Conservation (phyloP, 2,888 invertebrate genomes). For the Drosophila meridiana region DNA sequence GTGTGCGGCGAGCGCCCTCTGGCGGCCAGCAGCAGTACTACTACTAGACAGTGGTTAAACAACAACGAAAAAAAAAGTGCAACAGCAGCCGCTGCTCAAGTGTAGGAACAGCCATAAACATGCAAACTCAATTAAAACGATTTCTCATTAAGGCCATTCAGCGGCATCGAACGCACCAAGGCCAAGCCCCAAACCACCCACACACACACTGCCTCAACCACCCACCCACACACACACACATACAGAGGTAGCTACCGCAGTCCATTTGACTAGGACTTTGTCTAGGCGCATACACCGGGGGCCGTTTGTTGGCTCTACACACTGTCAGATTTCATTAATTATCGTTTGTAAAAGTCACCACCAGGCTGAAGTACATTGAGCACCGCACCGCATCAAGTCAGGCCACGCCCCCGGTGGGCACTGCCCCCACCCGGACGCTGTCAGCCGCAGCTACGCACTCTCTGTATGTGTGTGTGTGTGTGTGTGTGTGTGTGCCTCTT, state of each 20-base stretch:
- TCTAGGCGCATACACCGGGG: constrained; percentile 2
- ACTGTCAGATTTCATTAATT: constrained; percentile 82
- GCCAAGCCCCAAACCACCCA: neutral
- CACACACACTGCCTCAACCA: neutral
- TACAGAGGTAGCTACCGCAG: neutral
- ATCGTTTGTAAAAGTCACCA: constrained; percentile 78
- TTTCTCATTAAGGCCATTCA: constrained; percentile 78
- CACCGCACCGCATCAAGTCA: constrained; percentile 9
- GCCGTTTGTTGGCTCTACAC: constrained; percentile 37
- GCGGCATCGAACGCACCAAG: constrained; percentile 36
- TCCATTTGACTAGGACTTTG: constrained; percentile 19
- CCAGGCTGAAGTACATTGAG: constrained; percentile 39
- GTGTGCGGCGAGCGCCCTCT: constrained; percentile 1
- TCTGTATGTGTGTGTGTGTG: neutral
- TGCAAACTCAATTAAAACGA: constrained; percentile 82
- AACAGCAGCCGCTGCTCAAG: constrained; percentile 45
- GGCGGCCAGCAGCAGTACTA: neutral
- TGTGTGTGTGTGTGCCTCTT: constrained; percentile 3
- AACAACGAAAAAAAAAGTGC: constrained; percentile 36
- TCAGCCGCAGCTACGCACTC: constrained; percentile 4
- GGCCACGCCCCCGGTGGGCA: constrained; percentile 1
- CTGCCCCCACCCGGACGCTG: neutral
- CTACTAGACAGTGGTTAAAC: constrained; percentile 2
- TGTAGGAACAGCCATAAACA: constrained; percentile 80
- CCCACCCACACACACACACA: neutral